Percentiles rank a stretch among this genome's conserved stretches.
Evolutionary conservation across 2,888 invertebrate genomes (phyloP).

Genomic region (Meghimatium bilineatum): DNA sequence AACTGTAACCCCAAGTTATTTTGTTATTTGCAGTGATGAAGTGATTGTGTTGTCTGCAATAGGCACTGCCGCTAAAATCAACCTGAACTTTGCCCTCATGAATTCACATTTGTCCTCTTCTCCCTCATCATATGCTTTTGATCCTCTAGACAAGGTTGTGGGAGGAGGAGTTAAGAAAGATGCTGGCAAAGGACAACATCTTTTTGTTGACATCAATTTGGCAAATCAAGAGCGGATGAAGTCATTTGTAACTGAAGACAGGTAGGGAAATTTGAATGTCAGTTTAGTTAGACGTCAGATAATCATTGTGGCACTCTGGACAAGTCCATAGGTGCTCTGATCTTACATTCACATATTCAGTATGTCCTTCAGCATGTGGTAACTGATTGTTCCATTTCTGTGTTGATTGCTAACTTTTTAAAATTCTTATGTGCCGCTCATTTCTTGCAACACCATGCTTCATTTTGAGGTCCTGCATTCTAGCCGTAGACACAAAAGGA

Average conservation of each 20-base stretch:
- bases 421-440: too few species aligned
- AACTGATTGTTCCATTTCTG: too few species aligned
- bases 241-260: not conserved
- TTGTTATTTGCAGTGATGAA: slow-evolving; percentile 85
- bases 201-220: slow-evolving; percentile 74
- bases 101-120: not conserved
- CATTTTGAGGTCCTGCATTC: too few species aligned
- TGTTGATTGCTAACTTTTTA: too few species aligned
- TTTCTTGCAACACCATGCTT: too few species aligned
- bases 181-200: slow-evolving; percentile 62
- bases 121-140: not conserved
- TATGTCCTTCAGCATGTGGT: too few species aligned
- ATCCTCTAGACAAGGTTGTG: slow-evolving; percentile 42
- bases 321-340: too few species aligned
- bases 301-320: too few species aligned
- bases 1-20: not conserved
- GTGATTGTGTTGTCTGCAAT: slow-evolving; percentile 94
- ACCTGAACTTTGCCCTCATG: slow-evolving; percentile 60
- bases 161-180: not conserved
- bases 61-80: slow-evolving; percentile 91
- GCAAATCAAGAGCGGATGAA: slow-evolving; percentile 70
- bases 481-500: too few species aligned
- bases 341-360: too few species aligned
- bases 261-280: not conserved
- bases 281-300: too few species aligned